Base-by-base conservation (phyloP, 2,113 vertebrate species). In the Epinephelus lanceolatus region DNA sequence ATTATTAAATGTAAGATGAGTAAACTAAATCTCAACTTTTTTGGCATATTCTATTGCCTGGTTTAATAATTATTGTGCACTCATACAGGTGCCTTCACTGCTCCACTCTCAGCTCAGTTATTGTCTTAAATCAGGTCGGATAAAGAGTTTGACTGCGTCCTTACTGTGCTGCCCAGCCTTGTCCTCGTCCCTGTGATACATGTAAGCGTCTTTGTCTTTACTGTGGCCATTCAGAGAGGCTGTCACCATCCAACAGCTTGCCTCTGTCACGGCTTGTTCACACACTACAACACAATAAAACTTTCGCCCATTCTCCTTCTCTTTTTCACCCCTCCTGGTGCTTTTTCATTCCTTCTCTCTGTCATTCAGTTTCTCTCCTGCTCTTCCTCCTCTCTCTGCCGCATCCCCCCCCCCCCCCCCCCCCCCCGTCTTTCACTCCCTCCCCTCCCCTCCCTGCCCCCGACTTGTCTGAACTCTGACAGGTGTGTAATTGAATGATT, bases 401-500 rank as follows among this genome's bases (percentile, higher is more conserved):
- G 56, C 86, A 86, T 89, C 89, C 86, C 78, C 80, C 83, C 72
- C 76, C 63, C 81, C 75, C 77, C 57, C 8, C 47, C 63, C 68
- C n/a, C n/a, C 33, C 59, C 57, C 66, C 42, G 45, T 25, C 42
- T 59, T 49, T 56, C 47, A 27, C 63, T 4, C 61, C 45, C 53
- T 45, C 30, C 30, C 62, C 63, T 4, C 61, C 59, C 72, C 80
- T 65, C 61, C 42, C 60, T 66, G 83, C 70, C 82, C 82, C 83
- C 84, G 87, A 80, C 94, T 95, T 95, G 94, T 96, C 93, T 94
- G 89, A 86, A 92, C 88, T 92, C 94, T 96, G 95, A 96, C 96
- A 96, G 95, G 95, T 96, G 95, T 95, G 94, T 96, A 96, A 96
- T 96, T 95, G 93, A 92, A 95, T 96, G 96, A 96, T 96, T 96